Percentiles rank a stretch among this genome's conserved stretches.
phyloP scores from a whole-genome alignment of 2,888 invertebrate genomes.

The Diachrysia chrysitis region DNA sequence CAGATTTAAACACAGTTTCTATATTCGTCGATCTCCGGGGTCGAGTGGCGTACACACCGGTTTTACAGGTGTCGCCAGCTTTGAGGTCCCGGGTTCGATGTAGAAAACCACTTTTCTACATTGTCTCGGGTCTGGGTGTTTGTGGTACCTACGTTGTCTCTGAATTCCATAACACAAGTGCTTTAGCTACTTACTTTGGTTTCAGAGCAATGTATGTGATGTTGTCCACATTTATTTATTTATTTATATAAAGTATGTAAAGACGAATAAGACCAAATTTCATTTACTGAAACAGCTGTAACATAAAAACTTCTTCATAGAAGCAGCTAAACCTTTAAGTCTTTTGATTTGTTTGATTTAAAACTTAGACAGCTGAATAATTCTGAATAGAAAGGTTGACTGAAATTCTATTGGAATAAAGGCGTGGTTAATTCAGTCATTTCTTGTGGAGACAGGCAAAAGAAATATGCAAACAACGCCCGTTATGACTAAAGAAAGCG shows the following conservation, averaged over 20 bases:
- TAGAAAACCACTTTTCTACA: too few species aligned
- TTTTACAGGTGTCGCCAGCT: too few species aligned
- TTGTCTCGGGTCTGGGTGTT: too few species aligned
- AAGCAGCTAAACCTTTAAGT: not conserved
- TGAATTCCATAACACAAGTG: too few species aligned
- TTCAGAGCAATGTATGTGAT: too few species aligned
- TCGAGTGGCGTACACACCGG: too few species aligned
- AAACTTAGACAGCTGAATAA: conserved; percentile 1
- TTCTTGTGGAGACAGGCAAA: not conserved
- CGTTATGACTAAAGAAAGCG: not conserved
- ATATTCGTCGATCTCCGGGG: too few species aligned
- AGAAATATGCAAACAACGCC: not conserved
- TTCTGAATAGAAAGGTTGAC: conserved; percentile 4
- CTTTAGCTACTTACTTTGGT: too few species aligned
- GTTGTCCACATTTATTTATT: too few species aligned
- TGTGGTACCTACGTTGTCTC: too few species aligned
- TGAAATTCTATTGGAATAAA: not conserved
- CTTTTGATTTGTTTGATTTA: conserved; percentile 4
- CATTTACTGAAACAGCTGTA: not conserved
- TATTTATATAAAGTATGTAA: not conserved
- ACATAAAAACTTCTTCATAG: not conserved
- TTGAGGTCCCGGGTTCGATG: too few species aligned
- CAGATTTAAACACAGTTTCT: too few species aligned
- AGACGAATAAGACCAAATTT: not conserved
- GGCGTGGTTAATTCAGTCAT: conserved; percentile 1